Conservation (phyloP, 2,888 invertebrate species). For the Uropetala carovei region DNA sequence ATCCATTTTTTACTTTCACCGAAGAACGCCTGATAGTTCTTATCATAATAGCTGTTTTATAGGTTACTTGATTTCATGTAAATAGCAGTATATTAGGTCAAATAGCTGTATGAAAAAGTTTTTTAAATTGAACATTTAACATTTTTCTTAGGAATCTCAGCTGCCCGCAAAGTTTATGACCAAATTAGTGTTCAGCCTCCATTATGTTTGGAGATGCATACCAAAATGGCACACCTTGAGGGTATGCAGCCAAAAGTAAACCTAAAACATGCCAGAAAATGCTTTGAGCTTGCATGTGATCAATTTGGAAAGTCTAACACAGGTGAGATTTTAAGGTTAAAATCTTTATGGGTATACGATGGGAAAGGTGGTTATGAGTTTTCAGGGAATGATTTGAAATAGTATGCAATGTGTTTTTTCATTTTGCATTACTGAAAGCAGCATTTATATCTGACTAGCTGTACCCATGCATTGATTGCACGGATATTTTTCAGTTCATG, state of each 20-base stretch:
- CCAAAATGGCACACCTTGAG: constrained; percentile 79
- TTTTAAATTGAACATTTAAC: neutral
- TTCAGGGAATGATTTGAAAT: neutral
- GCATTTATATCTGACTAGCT: too few relatives aligned
- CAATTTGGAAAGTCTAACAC: constrained; percentile 82
- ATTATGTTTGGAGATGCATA: constrained; percentile 79
- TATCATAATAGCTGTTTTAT: neutral
- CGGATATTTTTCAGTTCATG: too few relatives aligned
- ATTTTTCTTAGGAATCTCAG: constrained; percentile 75
- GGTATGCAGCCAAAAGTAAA: constrained; percentile 75
- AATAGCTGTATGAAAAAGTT: neutral
- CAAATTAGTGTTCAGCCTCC: constrained; percentile 80
- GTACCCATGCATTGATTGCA: too few relatives aligned
- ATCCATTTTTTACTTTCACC: neutral
- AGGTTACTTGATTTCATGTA: too few relatives aligned
- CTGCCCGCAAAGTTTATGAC: constrained; percentile 81
- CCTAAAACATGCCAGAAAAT: constrained; percentile 78
- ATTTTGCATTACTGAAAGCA: neutral
- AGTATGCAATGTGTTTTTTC: neutral
- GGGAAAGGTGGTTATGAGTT: neutral
- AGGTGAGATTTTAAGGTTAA: constrained; percentile 68
- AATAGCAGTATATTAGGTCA: neutral
- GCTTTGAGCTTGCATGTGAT: constrained; percentile 80
- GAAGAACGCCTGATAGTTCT: neutral
- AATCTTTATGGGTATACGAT: neutral